Evolutionary conservation across 2,888 invertebrate species (phyloP).

Genomic region (Archaeoteleia sp.): DNA sequence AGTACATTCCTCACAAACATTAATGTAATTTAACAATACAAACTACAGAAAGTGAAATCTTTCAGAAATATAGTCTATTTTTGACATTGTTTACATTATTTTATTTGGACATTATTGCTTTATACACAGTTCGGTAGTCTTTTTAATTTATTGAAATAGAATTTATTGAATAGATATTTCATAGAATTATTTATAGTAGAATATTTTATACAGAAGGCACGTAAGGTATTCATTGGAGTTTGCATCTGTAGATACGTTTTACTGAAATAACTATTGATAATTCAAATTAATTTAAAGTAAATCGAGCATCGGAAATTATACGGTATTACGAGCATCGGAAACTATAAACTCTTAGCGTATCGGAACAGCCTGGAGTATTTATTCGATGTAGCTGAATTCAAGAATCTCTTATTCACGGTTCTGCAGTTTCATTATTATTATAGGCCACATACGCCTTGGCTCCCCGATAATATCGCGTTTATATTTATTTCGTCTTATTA

Average conservation of each 20-base stretch:
- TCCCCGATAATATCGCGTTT: too few species aligned
- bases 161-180: too few species aligned
- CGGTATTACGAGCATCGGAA: slow-evolving; percentile 1
- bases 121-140: too few species aligned
- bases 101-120: too few species aligned
- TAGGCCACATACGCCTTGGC: slow-evolving; percentile 5
- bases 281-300: slow-evolving; percentile 12
- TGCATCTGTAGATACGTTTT: background rate
- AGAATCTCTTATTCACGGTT: slow-evolving; percentile 7
- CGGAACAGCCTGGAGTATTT: slow-evolving; percentile 9
- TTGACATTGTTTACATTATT: too few species aligned
- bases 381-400: slow-evolving; percentile 1
- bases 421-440: slow-evolving; percentile 8
- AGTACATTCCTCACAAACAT: too few species aligned
- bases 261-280: slow-evolving; percentile 1
- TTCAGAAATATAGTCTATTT: too few species aligned
- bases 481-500: too few species aligned
- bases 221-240: background rate
- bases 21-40: too few species aligned
- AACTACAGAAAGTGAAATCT: too few species aligned
- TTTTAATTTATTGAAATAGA: too few species aligned
- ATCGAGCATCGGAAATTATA: background rate
- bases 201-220: background rate
- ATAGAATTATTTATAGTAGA: too few species aligned
- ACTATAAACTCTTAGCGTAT: slow-evolving; percentile 4